Evolutionary conservation across 2,888 invertebrate species (phyloP).

Genomic region (Thera obeliscata): DNA sequence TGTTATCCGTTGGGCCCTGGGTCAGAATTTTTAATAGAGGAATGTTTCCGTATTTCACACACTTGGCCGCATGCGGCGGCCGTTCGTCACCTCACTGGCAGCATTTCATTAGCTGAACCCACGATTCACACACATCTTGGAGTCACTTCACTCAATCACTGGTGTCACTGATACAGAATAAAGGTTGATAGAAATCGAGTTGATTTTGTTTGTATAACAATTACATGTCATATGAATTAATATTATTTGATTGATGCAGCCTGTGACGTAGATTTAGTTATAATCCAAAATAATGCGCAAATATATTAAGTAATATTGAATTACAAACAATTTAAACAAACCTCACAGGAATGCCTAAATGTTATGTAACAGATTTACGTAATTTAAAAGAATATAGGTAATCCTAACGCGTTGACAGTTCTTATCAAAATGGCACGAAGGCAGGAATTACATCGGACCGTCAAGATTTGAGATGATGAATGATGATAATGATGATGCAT

Average conservation of each 20-base stretch:
- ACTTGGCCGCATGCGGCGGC: slow-evolving; percentile 67
- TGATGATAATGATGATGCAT: slow-evolving; percentile 79
- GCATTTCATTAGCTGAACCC: slow-evolving; percentile 59
- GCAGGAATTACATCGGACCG: slow-evolving; percentile 52
- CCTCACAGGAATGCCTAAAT: neutral
- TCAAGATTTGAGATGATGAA: slow-evolving; percentile 74
- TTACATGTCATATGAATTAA: slow-evolving; percentile 52
- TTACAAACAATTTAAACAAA: no score
- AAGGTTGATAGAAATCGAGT: slow-evolving; percentile 44
- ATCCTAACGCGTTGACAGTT: slow-evolving; percentile 33
- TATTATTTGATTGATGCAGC: slow-evolving; percentile 51
- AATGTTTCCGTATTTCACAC: slow-evolving; percentile 72
- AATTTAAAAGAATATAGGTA: slow-evolving; percentile 33
- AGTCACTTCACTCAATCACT: slow-evolving; percentile 33
- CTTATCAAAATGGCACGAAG: slow-evolving; percentile 54
- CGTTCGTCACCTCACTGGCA: slow-evolving; percentile 74
- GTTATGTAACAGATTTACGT: slow-evolving; percentile 35
- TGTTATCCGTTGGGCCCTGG: slow-evolving; percentile 78
- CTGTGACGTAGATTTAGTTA: slow-evolving; percentile 45
- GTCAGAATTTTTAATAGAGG: slow-evolving; percentile 79
- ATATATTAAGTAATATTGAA: neutral
- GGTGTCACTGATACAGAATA: slow-evolving; percentile 26
- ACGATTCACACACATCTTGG: slow-evolving; percentile 61
- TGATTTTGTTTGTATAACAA: slow-evolving; percentile 52
- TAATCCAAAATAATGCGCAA: slow-evolving; percentile 18